Evolutionary conservation across 2,797 vertebrate species (phyloP).

Genomic region (Hozukius guyotensis): DNA sequence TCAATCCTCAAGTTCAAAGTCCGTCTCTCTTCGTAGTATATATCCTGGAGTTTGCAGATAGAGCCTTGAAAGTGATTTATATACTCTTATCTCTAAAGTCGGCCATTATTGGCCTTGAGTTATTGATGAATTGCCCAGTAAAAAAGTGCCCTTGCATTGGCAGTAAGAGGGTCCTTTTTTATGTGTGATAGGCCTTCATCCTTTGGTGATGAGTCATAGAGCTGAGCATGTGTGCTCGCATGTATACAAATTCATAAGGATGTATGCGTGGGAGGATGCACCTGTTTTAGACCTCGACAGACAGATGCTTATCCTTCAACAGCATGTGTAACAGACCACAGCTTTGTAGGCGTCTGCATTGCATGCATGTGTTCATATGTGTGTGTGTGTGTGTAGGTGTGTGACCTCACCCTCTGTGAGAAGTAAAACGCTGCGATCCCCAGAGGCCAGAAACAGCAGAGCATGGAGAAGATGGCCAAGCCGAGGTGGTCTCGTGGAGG

Average conservation of each 20-base stretch:
- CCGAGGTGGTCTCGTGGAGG: constrained; percentile 95
- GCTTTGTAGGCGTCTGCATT: not conserved
- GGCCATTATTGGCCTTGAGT: constrained; percentile 62
- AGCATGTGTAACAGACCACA: not conserved
- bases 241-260: not conserved
- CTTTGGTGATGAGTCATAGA: constrained; percentile 24
- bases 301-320: constrained; percentile 26
- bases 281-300: constrained; percentile 4
- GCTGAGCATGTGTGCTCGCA: not conserved
- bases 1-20: constrained; percentile 40
- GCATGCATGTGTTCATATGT: not conserved
- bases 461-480: constrained; percentile 97
- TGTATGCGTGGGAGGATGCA: not conserved
- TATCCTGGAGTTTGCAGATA: constrained; percentile 33
- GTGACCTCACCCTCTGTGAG: constrained; percentile 91
- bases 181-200: constrained; percentile 34
- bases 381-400: constrained; percentile 4
- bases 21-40: constrained; percentile 22
- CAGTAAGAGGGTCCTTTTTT: constrained; percentile 33
- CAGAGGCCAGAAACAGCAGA: constrained; percentile 98
- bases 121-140: constrained; percentile 56
- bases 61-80: constrained; percentile 60
- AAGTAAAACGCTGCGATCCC: constrained; percentile 98
- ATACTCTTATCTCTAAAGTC: constrained; percentile 20
- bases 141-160: constrained; percentile 53